Percentiles rank a stretch among this genome's conserved stretches.
These are phyloP conservation scores for Salvelinus alpinus DNA, from an alignment of 2,113 vertebrate species.

Conservation along the genomic window DNA sequence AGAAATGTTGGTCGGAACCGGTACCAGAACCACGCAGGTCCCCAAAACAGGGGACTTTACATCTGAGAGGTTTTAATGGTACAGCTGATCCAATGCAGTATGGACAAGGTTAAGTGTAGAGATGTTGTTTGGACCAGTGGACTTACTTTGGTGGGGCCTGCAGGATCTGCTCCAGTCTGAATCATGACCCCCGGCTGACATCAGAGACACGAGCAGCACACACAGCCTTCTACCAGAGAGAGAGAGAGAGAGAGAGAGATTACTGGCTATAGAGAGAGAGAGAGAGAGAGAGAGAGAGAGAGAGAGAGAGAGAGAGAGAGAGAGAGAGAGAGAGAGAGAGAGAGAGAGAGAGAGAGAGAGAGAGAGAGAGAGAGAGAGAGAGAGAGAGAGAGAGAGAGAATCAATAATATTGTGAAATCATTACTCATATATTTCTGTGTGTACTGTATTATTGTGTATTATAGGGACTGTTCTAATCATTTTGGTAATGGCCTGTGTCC, in stretches of 20 bases:
- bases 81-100: not conserved
- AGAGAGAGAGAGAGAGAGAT: too few species aligned
- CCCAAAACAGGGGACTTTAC: too few species aligned
- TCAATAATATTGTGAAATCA: not conserved
- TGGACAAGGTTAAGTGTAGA: too few species aligned
- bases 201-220: slow-evolving; percentile 38
- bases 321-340: slow-evolving; percentile 34
- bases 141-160: slow-evolving; percentile 80
- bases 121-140: not conserved
- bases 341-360: too few species aligned
- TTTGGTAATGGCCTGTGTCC: not conserved
- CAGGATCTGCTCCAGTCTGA: slow-evolving; percentile 82
- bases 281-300: slow-evolving; percentile 32
- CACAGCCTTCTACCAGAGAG: slow-evolving; percentile 52
- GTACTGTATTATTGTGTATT: too few species aligned
- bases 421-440: not conserved
- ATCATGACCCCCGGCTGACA: slow-evolving; percentile 78
- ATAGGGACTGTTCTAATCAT: not conserved
- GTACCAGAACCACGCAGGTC: too few species aligned
- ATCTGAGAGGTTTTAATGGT: not conserved
- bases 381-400: not conserved
- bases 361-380: slow-evolving; percentile 32
- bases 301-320: not conserved
- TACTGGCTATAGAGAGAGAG: too few species aligned
- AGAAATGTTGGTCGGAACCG: too few species aligned